Evolutionary conservation across 2,797 vertebrate genomes (phyloP), one percentile per base, ranked within the genome.

Genomic region (Tadarida brasiliensis): DNA sequence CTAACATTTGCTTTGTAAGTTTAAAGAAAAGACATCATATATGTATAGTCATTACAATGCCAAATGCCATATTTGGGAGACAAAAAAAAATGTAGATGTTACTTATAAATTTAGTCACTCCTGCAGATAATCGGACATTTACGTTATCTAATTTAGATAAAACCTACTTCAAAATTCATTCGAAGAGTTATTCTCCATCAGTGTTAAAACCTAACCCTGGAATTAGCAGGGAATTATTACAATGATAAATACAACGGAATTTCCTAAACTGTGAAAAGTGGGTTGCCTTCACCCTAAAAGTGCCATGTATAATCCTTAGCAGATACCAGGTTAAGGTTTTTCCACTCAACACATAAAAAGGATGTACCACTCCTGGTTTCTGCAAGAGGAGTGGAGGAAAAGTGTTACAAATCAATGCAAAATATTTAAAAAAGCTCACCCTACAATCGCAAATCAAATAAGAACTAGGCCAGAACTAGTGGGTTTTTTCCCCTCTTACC

Each of bases 141-240:
- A 71, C 7, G n/a, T 28, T 24, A 65, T 59, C 94, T 54, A 82
- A 70, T 71, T 94, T 71, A 81, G 22, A 63, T 73, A 85, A 88
- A 76, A 83, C 9, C 28, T 85, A 86, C n/a, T 85, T 91, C 28
- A 89, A 86, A 91, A 70, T 76, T 30, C 26, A 87, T 20, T 51
- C 14, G 81, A 63, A 84, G 8, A 30, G 26, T 94, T 83, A 86
- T 44, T 78, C 47, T 94, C 33, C 85, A 68, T 91, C 24, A 65
- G 10, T 73, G 91, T 92, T 61, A 94, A 91, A 95, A 84, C 4
- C 70, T n/a, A 94, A 87, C 30, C 24, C 26, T 81, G 49, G 57
- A 90, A 83, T 35, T 44, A 91, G 47, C 47, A 71, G 8, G 6
- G 4, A 91, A 94, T 77, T n/a, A 95, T 80, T 85, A 35, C 0